A percentile compares a stretch with the other conserved stretches of the same genome.
phyloP scores from a whole-genome alignment of 2,113 vertebrate species.

The Buteo buteo region DNA sequence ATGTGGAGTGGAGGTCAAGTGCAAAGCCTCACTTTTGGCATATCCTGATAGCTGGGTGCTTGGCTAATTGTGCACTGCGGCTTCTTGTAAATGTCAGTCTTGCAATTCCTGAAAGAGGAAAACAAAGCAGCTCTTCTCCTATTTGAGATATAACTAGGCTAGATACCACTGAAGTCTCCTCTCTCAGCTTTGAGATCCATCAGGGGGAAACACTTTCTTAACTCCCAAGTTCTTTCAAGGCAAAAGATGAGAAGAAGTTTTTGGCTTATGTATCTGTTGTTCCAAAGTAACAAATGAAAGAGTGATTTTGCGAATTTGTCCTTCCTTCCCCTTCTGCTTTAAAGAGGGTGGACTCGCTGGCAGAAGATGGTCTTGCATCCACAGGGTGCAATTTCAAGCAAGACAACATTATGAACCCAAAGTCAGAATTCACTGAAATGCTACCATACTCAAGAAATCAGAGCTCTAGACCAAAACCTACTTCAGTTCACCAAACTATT shows the following conservation, averaged over 20 bases:
- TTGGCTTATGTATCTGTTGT: not conserved
- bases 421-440: not conserved
- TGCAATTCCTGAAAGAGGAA: not conserved
- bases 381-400: not conserved
- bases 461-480: not conserved
- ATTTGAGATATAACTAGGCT: not conserved
- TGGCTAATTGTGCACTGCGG: not conserved
- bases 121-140: not conserved
- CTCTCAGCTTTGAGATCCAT: not conserved
- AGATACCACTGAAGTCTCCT: not conserved
- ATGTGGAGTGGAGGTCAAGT: not conserved
- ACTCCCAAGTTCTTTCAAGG: not conserved
- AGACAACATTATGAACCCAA: not conserved
- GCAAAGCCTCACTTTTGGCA: constrained; percentile 37
- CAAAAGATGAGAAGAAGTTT: not conserved
- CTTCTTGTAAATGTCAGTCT: not conserved
- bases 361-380: not conserved
- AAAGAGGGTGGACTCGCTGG: not conserved
- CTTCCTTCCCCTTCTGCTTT: not conserved
- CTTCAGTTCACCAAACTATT: not conserved
- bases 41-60: not conserved
- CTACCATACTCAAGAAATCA: not conserved
- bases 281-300: not conserved
- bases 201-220: not conserved
- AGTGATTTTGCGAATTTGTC: not conserved